Percentiles rank a stretch among this genome's conserved stretches.
Evolutionary conservation across 2,113 vertebrate species (phyloP).

Genomic region (Struthio camelus): DNA sequence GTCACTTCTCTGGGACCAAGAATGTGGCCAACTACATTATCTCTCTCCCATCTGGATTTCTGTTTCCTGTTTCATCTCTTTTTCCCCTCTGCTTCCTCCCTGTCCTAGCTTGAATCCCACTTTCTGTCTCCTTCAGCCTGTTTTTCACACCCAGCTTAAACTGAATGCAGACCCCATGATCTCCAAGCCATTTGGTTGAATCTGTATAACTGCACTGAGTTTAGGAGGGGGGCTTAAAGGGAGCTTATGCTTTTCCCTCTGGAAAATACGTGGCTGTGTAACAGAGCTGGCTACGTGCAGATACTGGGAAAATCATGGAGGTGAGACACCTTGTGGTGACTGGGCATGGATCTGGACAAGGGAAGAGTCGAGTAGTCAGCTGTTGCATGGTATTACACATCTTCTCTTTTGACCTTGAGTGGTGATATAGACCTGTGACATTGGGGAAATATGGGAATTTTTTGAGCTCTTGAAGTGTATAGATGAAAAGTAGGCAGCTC

Average conservation of each 20-base stretch:
- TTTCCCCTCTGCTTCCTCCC: not conserved
- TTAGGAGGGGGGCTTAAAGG: not conserved
- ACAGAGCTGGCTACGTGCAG: not conserved
- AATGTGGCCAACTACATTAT: not conserved
- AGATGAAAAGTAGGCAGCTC: not conserved
- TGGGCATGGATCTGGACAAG: not conserved
- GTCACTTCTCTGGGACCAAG: not conserved
- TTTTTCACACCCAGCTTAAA: not conserved
- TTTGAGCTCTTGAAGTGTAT: not conserved
- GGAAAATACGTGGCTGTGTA: not conserved
- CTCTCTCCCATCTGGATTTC: not conserved
- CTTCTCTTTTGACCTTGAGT: not conserved
- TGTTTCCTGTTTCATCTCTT: not conserved
- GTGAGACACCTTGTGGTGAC: fast-evolving
- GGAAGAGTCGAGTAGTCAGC: not conserved
- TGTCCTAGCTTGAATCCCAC: not conserved
- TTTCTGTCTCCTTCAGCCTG: not conserved
- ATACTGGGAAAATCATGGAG: not conserved
- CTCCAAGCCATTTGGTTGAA: not conserved
- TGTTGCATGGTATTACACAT: not conserved
- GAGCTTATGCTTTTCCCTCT: not conserved
- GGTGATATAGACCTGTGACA: not conserved
- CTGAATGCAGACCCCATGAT: not conserved
- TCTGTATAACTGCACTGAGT: not conserved
- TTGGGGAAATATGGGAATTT: not conserved